Percentiles rank a stretch among this genome's conserved stretches.
Conservation (phyloP, 2,888 invertebrate genomes). For the Monoplex corrugatus region DNA sequence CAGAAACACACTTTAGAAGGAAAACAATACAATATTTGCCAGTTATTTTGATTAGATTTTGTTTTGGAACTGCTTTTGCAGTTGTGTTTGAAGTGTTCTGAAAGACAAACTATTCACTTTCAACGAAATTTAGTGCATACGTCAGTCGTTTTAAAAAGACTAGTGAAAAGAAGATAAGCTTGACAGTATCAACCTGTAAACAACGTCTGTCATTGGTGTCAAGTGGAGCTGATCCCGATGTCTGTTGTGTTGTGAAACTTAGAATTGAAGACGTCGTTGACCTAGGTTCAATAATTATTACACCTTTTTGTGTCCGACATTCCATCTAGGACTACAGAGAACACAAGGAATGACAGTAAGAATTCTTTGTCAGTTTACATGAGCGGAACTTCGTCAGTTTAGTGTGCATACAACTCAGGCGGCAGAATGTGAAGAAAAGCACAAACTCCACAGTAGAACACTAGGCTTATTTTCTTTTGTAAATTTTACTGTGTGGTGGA, state of each 20-base stretch:
- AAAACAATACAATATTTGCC: slow-evolving; percentile 33
- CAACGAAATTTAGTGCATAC: background rate
- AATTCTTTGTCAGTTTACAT: background rate
- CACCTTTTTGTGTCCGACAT: background rate
- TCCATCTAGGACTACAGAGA: background rate
- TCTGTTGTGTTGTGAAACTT: background rate
- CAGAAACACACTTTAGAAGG: slow-evolving; percentile 6
- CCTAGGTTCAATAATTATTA: background rate
- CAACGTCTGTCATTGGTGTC: slow-evolving; percentile 26
- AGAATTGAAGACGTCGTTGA: background rate
- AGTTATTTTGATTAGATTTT: background rate
- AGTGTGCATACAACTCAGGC: slow-evolving; percentile 20
- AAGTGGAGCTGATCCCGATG: background rate
- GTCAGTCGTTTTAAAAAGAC: background rate
- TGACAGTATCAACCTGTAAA: slow-evolving; percentile 1
- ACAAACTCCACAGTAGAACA: slow-evolving; percentile 16
- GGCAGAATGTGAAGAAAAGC: slow-evolving; percentile 41
- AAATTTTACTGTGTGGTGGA: background rate
- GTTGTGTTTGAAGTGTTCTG: background rate
- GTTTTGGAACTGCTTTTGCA: background rate
- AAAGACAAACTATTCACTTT: background rate
- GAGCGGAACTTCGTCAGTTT: background rate
- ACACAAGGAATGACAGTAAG: background rate
- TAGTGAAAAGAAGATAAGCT: background rate
- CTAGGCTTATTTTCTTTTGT: background rate